Conservation (phyloP, 2,113 vertebrate species). For the Sclerurus mexicanus region DNA sequence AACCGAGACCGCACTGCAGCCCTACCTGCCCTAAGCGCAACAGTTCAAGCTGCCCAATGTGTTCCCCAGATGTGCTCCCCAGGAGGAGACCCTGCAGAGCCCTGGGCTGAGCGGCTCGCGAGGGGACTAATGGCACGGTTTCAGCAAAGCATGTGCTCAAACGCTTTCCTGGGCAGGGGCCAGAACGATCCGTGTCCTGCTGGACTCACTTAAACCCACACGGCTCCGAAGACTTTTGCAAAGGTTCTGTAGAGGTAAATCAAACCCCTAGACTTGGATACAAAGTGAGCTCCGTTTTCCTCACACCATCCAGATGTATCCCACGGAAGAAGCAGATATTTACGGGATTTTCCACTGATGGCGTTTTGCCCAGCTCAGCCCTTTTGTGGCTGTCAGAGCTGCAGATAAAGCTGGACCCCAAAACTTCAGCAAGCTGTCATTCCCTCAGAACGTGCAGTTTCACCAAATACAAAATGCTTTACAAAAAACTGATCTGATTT, state of each 20-base stretch:
- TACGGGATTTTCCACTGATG: background rate
- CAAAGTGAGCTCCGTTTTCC: conserved; percentile 22
- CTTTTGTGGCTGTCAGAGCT: background rate
- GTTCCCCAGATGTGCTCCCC: conserved; percentile 60
- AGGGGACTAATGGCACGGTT: background rate
- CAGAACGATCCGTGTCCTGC: background rate
- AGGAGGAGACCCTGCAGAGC: background rate
- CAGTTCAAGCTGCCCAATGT: background rate
- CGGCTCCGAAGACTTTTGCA: conserved; percentile 14
- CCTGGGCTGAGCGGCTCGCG: background rate
- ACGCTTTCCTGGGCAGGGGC: conserved; percentile 13
- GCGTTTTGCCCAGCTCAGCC: background rate
- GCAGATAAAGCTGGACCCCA: background rate
- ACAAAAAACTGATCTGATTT: background rate
- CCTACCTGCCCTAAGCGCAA: background rate
- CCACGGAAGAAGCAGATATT: conserved; percentile 9
- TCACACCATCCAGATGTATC: background rate
- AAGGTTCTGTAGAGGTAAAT: conserved; percentile 4
- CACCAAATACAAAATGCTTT: background rate
- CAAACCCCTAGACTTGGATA: conserved; percentile 9
- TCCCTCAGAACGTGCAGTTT: background rate
- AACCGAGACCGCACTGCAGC: background rate
- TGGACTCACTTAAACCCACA: background rate
- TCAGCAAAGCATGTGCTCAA: conserved; percentile 43
- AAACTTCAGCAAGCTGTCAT: background rate